phyloP scores from a whole-genome alignment of 1,140 invertebrate genomes.

The Drosophila nigrodunni region DNA sequence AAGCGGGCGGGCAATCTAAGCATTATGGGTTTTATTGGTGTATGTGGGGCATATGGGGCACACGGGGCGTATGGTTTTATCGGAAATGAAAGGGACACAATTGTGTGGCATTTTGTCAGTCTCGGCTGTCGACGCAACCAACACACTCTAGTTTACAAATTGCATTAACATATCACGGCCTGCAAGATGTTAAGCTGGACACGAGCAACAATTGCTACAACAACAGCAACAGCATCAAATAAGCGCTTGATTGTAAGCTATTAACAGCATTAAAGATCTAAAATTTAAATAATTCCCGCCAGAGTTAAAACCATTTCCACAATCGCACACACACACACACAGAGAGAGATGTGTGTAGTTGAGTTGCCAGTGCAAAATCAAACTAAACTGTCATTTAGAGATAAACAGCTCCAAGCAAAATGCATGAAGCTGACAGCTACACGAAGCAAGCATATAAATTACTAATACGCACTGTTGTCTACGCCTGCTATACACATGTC shows the following conservation, averaged over 20 bases:
- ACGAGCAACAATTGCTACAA: conserved; percentile 1
- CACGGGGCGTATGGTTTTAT: conserved; percentile 14
- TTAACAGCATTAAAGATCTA: conserved; percentile 78
- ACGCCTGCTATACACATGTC: conserved; percentile 33
- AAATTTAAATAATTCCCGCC: conserved; percentile 73
- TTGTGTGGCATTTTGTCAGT: conserved; percentile 17
- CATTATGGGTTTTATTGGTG: not conserved
- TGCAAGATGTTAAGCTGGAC: conserved; percentile 4
- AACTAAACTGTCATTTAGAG: conserved; percentile 55
- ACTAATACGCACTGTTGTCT: conserved; percentile 74
- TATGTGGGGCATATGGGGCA: conserved; percentile 5
- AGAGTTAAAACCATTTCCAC: conserved; percentile 12
- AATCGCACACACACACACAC: not conserved
- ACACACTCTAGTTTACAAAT: conserved; percentile 54
- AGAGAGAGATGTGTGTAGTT: not conserved
- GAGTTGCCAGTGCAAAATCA: conserved; percentile 40
- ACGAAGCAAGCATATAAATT: conserved; percentile 65
- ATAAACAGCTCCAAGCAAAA: conserved; percentile 54
- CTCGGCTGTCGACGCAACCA: conserved; percentile 19
- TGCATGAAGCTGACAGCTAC: conserved; percentile 36
- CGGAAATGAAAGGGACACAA: conserved; percentile 52
- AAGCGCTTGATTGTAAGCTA: conserved; percentile 72
- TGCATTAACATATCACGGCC: conserved; percentile 67
- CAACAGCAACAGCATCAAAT: conserved; percentile 48
- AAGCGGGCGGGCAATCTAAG: conserved; percentile 1